Base-by-base conservation (phyloP, 1,140 invertebrate genomes). In the Araneus ventricosus region DNA sequence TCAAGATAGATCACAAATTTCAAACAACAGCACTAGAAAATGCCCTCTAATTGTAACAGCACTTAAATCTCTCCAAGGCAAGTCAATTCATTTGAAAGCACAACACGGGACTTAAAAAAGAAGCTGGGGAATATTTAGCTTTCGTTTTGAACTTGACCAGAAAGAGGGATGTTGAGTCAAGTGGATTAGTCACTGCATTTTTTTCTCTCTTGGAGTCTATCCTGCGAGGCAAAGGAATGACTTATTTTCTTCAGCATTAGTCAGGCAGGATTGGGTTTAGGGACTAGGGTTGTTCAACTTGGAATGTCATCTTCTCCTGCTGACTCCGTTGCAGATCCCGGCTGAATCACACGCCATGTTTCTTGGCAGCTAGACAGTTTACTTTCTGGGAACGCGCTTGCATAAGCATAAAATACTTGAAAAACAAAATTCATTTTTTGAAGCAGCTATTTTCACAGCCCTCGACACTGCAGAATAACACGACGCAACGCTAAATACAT, bases 101-200 rank as follows among this genome's bases (percentile, higher is more conserved):
- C 45, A 87, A 87, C 59, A 84, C 34, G 30, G 75, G 27, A 24
- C 59, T 79, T 27, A 70, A 61, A 39, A 80, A 82, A 87, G 34
- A 87, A 10, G 41, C 84, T 30, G n/a, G 17, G 30, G 82, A 84
- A 84, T 34, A 84, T 75, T 75, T 75, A 75, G 70, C 85, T 84
- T 87, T 63, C 57, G n/a, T 75, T 88, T 75, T 88, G 63, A 88
- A 88, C 87, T 88, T 88, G 87, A 88, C 87, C 87, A 88, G 67
- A 88, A 75, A 88, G 45, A 88, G 67, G 45, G 57, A 61, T 63
- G 87, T 52, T 88, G 87, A 88, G 87, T 88, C 87, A 88, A 88
- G 87, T 88, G 87, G 61, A 67, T 88, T 88, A 88, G 87, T 88
- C 87, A 88, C 34, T 34, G 37, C n/a, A 24, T 41, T 2, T 30